These are phyloP conservation scores for Conus ventricosus DNA, from an alignment of 1,140 invertebrate species.

Conservation along the genomic window DNA sequence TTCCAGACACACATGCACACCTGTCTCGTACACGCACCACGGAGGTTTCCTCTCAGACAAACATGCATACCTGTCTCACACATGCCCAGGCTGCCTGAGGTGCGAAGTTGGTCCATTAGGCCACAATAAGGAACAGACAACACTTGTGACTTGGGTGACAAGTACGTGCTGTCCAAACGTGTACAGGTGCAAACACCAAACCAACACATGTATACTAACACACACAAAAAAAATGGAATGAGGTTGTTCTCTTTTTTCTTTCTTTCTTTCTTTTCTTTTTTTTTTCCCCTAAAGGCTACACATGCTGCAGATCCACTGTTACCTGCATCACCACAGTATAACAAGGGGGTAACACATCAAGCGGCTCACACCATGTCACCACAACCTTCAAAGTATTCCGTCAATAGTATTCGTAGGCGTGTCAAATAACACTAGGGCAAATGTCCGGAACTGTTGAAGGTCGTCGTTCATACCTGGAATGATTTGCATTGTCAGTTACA, in stretches of 20 bases:
- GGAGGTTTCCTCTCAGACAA: neutral
- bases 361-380: neutral
- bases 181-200: too few relatives aligned
- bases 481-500: neutral
- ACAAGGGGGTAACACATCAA: too few relatives aligned
- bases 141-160: neutral
- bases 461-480: neutral
- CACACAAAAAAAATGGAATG: neutral
- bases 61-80: neutral
- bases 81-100: neutral
- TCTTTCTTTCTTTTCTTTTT: too few relatives aligned
- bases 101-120: neutral
- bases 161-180: neutral
- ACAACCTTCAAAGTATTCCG: conserved; percentile 3
- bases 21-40: too few relatives aligned
- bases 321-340: neutral
- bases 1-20: too few relatives aligned
- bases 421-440: conserved; percentile 3
- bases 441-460: neutral
- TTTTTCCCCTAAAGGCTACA: neutral
- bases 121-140: neutral
- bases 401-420: neutral
- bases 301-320: neutral
- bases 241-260: neutral
- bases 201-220: neutral